These are phyloP conservation scores for Heteromurus nitidus DNA, from an alignment of 2,888 invertebrate species.

Conservation along the genomic window DNA sequence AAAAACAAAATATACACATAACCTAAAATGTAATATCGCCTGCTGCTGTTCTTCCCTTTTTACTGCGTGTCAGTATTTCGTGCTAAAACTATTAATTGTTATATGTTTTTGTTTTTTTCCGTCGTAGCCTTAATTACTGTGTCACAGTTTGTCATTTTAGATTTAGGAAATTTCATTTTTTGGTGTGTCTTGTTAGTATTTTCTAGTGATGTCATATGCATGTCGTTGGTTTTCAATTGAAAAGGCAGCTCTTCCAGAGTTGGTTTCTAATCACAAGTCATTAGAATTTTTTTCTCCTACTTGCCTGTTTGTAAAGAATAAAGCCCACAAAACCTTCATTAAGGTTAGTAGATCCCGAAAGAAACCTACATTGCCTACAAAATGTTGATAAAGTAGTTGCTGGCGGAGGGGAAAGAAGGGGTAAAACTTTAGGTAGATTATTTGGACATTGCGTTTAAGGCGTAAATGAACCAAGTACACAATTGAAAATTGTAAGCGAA, in stretches of 20 bases:
- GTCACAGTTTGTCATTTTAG: neutral
- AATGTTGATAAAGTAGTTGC: neutral
- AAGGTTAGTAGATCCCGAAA: slow-evolving; percentile 1
- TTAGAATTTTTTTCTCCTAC: slow-evolving; percentile 19
- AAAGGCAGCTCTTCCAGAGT: slow-evolving; percentile 52
- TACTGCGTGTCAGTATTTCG: slow-evolving; percentile 55
- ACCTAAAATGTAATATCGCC: neutral
- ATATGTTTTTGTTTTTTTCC: neutral
- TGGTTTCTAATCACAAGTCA: slow-evolving; percentile 49
- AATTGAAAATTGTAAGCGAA: slow-evolving; percentile 41
- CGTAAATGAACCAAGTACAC: slow-evolving; percentile 51
- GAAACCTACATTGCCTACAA: neutral
- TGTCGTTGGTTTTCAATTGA: slow-evolving; percentile 47
- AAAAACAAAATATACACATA: slow-evolving; percentile 31
- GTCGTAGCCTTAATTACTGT: neutral
- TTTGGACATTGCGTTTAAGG: neutral
- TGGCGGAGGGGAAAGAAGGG: neutral
- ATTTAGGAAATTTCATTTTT: slow-evolving; percentile 28
- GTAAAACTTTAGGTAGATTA: neutral
- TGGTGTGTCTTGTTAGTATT: slow-evolving; percentile 52
- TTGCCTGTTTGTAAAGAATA: slow-evolving; percentile 13
- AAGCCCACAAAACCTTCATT: slow-evolving; percentile 3
- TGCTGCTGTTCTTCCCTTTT: slow-evolving; percentile 51
- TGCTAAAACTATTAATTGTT: slow-evolving; percentile 37
- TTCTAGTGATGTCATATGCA: slow-evolving; percentile 60